Evolutionary conservation across 2,888 invertebrate species (phyloP), one percentile per base, ranked within the genome.

Genomic region (Deilephila porcellus): DNA sequence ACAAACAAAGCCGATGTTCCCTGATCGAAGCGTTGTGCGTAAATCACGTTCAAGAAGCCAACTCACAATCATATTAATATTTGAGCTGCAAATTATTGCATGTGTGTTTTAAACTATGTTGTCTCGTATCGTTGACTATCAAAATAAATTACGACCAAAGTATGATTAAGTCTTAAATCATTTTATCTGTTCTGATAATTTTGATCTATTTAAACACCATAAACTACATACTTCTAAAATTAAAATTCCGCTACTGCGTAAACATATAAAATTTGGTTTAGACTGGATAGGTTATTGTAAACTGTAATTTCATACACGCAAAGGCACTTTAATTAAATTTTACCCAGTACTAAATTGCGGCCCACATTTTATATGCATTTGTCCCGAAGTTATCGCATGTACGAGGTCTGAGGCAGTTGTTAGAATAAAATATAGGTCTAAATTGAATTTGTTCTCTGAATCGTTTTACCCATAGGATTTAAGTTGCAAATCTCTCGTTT

Each of bases 401-500:
- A 45, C 20, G 11, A 8, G 17, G 45, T 34, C 25, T 20, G 20
- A 64, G 20, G 25, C 67, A 7, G 37, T 45, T 0, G 67, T 67
- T 52, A 52, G 17, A 67, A 52, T 67, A 52, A 67, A 52, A 67
- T 67, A 67, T 67, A 67, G 45, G 64, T 67, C 20, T 52, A 67
- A 52, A 67, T 67, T 67, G 52, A 67, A 67, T 52, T 67, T 67
- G 67, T 67, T 67, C 45, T 67, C 67, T 25, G 45, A 67, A 52
- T 52, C 45, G 52, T 25, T 67, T 67, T 67, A 25, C 45, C 14
- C 73, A 20, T 62, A 34, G 32, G 74, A 67, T 56, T 71, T 59
- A 71, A 60, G 74, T 64, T 60, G 53, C 70, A 72, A 77, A 76
- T 76, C 80, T 80, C 81, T 81, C 85, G 85, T 80, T 83, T 82